phyloP scores from a whole-genome alignment of 2,113 vertebrate species.

The Sisor rabdophorus region DNA sequence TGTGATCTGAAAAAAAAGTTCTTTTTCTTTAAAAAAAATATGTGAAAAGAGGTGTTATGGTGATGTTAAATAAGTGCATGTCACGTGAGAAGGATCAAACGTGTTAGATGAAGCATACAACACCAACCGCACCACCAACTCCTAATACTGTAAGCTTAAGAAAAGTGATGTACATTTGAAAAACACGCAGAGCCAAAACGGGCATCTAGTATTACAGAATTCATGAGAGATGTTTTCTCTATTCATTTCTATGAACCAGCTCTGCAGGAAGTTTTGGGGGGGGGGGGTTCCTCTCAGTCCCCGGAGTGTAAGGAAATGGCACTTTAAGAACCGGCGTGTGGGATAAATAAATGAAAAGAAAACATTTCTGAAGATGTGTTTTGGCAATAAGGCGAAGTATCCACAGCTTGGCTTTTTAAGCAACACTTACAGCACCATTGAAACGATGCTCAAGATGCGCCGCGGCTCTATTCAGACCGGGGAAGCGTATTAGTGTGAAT shows the following conservation, averaged over 20 bases:
- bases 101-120: slow-evolving; percentile 4
- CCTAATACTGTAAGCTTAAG: neutral
- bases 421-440: slow-evolving; percentile 5
- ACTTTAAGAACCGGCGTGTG: neutral
- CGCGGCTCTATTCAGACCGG: slow-evolving; percentile 22
- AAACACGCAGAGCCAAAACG: slow-evolving; percentile 1
- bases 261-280: slow-evolving; percentile 5
- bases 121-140: neutral
- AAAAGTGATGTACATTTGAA: neutral
- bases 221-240: neutral
- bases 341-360: slow-evolving; percentile 13
- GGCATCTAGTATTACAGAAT: neutral
- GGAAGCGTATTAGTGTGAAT: slow-evolving; percentile 21
- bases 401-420: slow-evolving; percentile 22
- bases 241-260: neutral
- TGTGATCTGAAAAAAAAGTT: neutral
- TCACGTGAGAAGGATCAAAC: slow-evolving; percentile 41
- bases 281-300: neutral
- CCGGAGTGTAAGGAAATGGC: slow-evolving; percentile 14
- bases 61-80: slow-evolving; percentile 15
- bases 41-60: slow-evolving; percentile 18
- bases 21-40: neutral
- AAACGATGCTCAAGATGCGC: neutral
- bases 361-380: neutral
- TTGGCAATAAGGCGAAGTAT: neutral